A percentile compares a stretch with the other conserved stretches of the same genome.
These are phyloP conservation scores for Myrmophylax atrothorax DNA, from an alignment of 2,113 vertebrate genomes.

Conservation along the genomic window DNA sequence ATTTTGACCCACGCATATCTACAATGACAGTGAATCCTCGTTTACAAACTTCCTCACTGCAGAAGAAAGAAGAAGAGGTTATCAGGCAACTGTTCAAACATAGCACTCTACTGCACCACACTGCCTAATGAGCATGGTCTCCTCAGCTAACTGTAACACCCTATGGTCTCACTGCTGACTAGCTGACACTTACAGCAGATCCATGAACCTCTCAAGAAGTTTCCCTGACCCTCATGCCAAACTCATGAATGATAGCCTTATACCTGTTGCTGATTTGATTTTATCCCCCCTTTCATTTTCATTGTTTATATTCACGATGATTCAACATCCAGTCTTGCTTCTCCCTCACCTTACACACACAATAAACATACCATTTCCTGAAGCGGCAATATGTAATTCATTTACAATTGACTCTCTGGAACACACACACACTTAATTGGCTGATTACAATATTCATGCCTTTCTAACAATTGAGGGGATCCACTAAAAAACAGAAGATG, in stretches of 20 bases:
- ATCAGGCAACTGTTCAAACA: neutral
- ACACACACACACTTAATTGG: neutral
- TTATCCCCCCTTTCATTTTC: neutral
- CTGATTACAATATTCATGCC: neutral
- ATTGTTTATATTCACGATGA: neutral
- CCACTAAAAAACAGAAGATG: neutral
- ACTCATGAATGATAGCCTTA: neutral
- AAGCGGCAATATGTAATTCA: neutral
- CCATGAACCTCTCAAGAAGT: neutral
- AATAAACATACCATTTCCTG: neutral
- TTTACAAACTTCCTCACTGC: constrained; percentile 94
- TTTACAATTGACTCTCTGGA: neutral
- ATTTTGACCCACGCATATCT: constrained; percentile 99
- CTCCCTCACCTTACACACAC: neutral
- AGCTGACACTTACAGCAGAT: neutral
- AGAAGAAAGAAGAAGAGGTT: constrained; percentile 44
- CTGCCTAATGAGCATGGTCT: accelerated
- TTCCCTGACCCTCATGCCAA: neutral
- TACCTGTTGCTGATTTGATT: neutral
- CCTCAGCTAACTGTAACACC: neutral
- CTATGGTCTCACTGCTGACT: neutral
- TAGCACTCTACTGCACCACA: neutral
- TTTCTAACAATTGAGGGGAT: neutral
- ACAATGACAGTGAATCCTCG: constrained; percentile 98
- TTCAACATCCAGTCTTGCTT: neutral